Base-by-base conservation (phyloP, 1,140 invertebrate genomes). In the Laupala kohalensis region DNA sequence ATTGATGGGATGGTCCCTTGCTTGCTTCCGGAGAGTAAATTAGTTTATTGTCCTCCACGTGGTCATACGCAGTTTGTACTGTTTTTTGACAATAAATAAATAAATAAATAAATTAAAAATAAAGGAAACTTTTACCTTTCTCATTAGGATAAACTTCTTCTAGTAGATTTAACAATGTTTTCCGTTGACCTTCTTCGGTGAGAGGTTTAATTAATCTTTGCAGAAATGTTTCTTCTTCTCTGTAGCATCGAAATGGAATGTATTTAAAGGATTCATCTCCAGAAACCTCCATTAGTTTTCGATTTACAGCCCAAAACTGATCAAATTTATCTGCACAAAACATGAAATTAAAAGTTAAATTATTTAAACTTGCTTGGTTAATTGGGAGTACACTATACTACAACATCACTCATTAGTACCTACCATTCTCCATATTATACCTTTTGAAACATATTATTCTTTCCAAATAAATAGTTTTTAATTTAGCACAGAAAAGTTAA, bases 251-350 rank as follows among this genome's bases (percentile, higher is more conserved):
- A 77, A 95, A 92, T 71, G 96, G 95, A 86, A 98, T 95, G 80
- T 94, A 88, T 81, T 93, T 94, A 78, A 98, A 98, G 75, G 95
- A 92, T 79, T 86, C 86, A 28, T 91, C 88, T 62, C 80, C 81
- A 69, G 83, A 83, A 9, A 88, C 84, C 80, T 97, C 95, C 96
- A 99, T 99, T 67, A 99, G 81, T 78, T 93, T 90, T 75, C 93
- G 87, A 80, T 99, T 99, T 13, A 99, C 90, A 6, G 93, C 89
- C 97, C 97, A 99, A 81, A 99, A 99, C 80, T 98, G 96, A 81
- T 99, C 96, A 83, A 99, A 99, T 83, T 97, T 98, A 79, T 98
- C 93, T 93, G 80, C 72, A 85, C 81, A 72, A 70, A 74, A 69
- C 37, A n/a, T n/a, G n/a, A n/a, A n/a, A n/a, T n/a, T n/a, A n/a